Conservation (phyloP, 2,113 vertebrate species). For the Marmota monax region DNA sequence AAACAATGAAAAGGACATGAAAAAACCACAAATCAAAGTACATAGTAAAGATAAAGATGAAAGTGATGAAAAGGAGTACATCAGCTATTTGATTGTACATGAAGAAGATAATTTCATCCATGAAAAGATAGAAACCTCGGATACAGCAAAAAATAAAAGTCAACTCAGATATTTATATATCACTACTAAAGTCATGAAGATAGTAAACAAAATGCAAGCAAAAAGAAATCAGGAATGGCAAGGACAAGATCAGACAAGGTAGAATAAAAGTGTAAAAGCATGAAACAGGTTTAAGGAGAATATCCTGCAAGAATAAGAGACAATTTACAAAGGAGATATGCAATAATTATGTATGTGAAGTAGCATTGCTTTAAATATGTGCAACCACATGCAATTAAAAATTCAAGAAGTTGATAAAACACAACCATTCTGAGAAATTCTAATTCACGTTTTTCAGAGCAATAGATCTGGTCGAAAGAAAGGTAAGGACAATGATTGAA, state of each 20-base stretch:
- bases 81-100: neutral
- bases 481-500: neutral
- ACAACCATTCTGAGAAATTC: neutral
- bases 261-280: neutral
- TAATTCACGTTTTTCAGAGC: neutral
- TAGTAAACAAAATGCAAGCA: neutral
- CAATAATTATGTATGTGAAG: neutral
- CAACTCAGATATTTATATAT: neutral
- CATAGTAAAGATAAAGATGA: neutral
- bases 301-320: neutral
- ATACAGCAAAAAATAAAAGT: neutral
- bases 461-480: neutral
- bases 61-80: neutral
- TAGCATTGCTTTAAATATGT: neutral
- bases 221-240: neutral
- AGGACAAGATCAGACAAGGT: neutral
- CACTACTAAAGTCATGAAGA: neutral
- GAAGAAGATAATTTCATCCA: neutral
- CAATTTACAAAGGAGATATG: neutral
- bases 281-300: neutral
- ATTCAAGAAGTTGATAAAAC: neutral
- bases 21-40: neutral
- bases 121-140: neutral
- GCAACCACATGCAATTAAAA: neutral
- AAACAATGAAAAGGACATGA: neutral